phyloP scores from a whole-genome alignment of 2,888 invertebrate species.

The Argyresthia albistria region DNA sequence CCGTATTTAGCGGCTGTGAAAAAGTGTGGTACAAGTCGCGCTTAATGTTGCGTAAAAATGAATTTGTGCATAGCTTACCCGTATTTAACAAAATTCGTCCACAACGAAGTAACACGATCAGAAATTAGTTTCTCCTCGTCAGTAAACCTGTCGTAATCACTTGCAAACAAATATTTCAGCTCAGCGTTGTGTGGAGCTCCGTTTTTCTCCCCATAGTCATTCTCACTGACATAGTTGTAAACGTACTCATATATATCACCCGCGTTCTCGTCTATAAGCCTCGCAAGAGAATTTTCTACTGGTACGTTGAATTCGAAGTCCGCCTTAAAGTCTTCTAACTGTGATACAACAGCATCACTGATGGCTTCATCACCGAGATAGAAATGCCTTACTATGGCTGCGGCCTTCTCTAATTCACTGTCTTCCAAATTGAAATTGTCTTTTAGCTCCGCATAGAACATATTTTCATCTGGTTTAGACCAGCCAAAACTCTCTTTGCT shows the following conservation, averaged over 20 bases:
- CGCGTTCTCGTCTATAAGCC: not conserved
- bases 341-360: not conserved
- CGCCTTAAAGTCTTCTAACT: not conserved
- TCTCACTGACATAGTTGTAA: not conserved
- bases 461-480: not conserved
- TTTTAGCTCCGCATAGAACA: not conserved
- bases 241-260: not conserved
- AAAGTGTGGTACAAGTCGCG: not conserved
- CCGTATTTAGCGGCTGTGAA: not conserved
- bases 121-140: conserved; percentile 32
- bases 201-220: not conserved
- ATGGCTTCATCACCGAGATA: not conserved
- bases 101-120: conserved; percentile 40
- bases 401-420: conserved; percentile 25
- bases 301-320: not conserved
- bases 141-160: conserved; percentile 14
- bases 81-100: conserved; percentile 21
- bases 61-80: conserved; percentile 1
- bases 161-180: conserved; percentile 38
- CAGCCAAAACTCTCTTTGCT: not conserved
- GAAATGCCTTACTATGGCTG: conserved; percentile 8
- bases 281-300: not conserved
- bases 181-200: conserved; percentile 31
- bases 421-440: conserved; percentile 31
- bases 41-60: not conserved